Evolutionary conservation across 2,113 vertebrate genomes (phyloP).

Genomic region (Nothocercus julius): DNA sequence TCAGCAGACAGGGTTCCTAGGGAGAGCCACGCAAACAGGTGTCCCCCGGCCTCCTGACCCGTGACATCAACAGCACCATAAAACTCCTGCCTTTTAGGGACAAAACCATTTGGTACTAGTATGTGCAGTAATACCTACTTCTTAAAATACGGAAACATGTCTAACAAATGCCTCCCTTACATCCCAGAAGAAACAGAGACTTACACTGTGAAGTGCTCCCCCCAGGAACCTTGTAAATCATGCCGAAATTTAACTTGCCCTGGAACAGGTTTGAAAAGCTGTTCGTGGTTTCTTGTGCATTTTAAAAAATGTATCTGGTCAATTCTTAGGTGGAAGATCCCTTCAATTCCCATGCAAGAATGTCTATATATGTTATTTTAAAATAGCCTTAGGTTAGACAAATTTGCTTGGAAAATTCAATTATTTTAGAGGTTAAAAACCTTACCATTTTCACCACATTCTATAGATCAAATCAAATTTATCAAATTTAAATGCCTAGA

Average conservation of each 20-base stretch:
- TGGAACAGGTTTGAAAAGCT: constrained; percentile 69
- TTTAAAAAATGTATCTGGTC: constrained; percentile 47
- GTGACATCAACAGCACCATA: constrained; percentile 22
- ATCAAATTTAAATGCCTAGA: neutral
- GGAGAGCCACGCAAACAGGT: constrained; percentile 50
- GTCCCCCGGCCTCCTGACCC: constrained; percentile 65
- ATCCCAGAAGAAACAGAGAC: constrained; percentile 49
- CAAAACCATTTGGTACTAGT: constrained; percentile 29
- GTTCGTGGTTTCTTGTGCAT: constrained; percentile 59
- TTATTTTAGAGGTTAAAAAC: neutral
- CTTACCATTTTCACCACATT: neutral
- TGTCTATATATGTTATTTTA: neutral
- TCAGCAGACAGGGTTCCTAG: constrained; percentile 37
- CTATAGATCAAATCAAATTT: neutral
- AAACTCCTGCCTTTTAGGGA: constrained; percentile 44
- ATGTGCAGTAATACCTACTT: constrained; percentile 24
- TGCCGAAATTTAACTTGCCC: constrained; percentile 57
- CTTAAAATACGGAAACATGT: constrained; percentile 26
- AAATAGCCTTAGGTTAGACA: neutral
- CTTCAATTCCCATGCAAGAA: neutral
- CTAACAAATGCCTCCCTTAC: constrained; percentile 55
- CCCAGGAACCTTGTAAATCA: constrained; percentile 65
- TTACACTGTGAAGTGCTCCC: constrained; percentile 52
- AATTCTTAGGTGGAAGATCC: constrained; percentile 4
- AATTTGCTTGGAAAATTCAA: constrained; percentile 22